Evolutionary conservation across 2,113 vertebrate genomes (phyloP).

Genomic region (Lutjanus erythropterus): DNA sequence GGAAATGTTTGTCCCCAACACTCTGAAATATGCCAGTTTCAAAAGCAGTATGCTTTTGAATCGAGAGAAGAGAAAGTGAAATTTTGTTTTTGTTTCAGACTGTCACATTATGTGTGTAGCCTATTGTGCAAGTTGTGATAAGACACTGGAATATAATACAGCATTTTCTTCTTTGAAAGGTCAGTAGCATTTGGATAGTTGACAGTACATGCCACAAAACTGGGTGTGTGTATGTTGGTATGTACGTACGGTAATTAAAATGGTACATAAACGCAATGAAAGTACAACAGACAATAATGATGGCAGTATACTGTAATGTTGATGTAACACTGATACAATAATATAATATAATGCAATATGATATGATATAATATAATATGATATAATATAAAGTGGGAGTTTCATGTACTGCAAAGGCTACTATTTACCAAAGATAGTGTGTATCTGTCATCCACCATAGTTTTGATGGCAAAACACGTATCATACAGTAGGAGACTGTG

Average conservation of each 20-base stretch:
- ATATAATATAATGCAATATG: conserved; percentile 29
- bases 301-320: conserved; percentile 1
- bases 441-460: neutral
- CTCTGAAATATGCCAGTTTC: conserved; percentile 1
- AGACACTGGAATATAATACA: conserved; percentile 54
- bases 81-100: conserved; percentile 18
- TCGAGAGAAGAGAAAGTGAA: conserved; percentile 3
- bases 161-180: conserved; percentile 17
- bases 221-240: conserved; percentile 5
- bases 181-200: conserved; percentile 10
- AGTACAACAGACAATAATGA: conserved; percentile 10
- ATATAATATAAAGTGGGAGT: conserved; percentile 18
- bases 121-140: conserved; percentile 42
- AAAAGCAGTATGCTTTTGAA: conserved; percentile 32
- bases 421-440: conserved; percentile 20
- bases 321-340: neutral
- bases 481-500: conserved; percentile 34
- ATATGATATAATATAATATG: conserved; percentile 1
- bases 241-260: conserved; percentile 15
- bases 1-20: conserved; percentile 6
- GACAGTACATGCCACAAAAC: conserved; percentile 6
- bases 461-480: conserved; percentile 25
- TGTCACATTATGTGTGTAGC: conserved; percentile 16
- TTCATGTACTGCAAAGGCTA: conserved; percentile 18
- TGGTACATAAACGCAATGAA: neutral